Conservation (phyloP, 2,113 vertebrate species). For the Sialia sialis region DNA sequence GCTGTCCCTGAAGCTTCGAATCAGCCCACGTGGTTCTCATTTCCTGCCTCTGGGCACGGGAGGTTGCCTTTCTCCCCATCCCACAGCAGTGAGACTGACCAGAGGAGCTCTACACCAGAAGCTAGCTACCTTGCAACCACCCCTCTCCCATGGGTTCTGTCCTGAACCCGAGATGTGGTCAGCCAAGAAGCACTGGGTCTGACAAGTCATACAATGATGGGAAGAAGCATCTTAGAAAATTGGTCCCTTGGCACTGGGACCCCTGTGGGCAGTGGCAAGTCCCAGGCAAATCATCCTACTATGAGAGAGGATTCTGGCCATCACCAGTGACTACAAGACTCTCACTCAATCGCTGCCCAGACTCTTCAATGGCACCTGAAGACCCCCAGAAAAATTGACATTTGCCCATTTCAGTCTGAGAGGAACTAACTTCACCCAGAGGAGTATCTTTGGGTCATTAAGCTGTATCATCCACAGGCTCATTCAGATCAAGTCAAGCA, state of each 20-base stretch:
- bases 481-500: background rate
- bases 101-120: background rate
- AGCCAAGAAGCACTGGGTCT: background rate
- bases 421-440: background rate
- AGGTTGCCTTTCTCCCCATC: background rate
- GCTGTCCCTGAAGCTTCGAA: background rate
- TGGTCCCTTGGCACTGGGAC: background rate
- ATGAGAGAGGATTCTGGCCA: background rate
- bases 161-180: rapidly evolving
- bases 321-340: background rate
- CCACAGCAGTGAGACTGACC: background rate
- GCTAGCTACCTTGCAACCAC: background rate
- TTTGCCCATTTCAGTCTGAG: background rate
- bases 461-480: background rate
- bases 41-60: background rate
- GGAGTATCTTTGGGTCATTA: background rate
- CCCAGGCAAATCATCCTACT: background rate
- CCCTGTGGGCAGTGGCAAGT: rapidly evolving
- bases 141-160: background rate
- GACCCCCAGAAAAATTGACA: background rate
- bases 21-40: background rate
- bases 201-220: rapidly evolving
- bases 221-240: background rate
- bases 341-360: background rate
- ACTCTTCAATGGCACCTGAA: background rate